Percentiles rank a stretch among this genome's conserved stretches.
Conservation (phyloP, 1,140 invertebrate species). For the Drosophila serrata region DNA sequence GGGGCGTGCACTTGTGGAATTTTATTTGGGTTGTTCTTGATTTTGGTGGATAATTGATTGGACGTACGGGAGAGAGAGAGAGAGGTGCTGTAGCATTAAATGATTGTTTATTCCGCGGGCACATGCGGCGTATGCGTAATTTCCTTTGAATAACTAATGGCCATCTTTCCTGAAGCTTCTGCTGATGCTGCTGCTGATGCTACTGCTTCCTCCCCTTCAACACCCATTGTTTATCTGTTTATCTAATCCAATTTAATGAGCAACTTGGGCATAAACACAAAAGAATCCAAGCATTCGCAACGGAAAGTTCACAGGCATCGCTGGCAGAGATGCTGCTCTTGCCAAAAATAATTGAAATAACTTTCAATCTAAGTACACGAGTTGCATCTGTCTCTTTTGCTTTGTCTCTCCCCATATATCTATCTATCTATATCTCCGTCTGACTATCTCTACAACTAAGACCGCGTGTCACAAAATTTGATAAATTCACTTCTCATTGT, state of each 20-base stretch:
- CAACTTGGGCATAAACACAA: constrained; percentile 54
- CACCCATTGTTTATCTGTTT: constrained; percentile 50
- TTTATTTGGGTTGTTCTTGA: constrained; percentile 55
- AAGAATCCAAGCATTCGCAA: constrained; percentile 42
- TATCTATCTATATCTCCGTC: constrained; percentile 19
- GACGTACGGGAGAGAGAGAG: constrained; percentile 1
- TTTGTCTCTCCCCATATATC: constrained; percentile 9
- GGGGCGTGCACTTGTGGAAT: constrained; percentile 56
- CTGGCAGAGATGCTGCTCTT: constrained; percentile 43
- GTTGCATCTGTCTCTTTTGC: constrained; percentile 31
- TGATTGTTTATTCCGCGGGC: constrained; percentile 59
- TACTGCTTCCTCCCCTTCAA: constrained; percentile 32
- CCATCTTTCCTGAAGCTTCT: constrained; percentile 16
- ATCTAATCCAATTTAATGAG: constrained; percentile 55
- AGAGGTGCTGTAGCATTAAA: constrained; percentile 48
- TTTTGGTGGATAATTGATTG: constrained; percentile 57
- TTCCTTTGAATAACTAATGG: constrained; percentile 59
- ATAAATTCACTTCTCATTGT: constrained; percentile 72
- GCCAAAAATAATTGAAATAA: constrained; percentile 78
- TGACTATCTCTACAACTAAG: constrained; percentile 34
- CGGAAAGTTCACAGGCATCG: constrained; percentile 55
- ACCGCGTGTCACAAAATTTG: constrained; percentile 75
- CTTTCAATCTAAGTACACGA: constrained; percentile 59
- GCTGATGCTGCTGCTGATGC: neutral
- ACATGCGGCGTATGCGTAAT: constrained; percentile 77